These are phyloP conservation scores for Mus spretus DNA, from an alignment of 2,797 vertebrate genomes.

Conservation along the genomic window DNA sequence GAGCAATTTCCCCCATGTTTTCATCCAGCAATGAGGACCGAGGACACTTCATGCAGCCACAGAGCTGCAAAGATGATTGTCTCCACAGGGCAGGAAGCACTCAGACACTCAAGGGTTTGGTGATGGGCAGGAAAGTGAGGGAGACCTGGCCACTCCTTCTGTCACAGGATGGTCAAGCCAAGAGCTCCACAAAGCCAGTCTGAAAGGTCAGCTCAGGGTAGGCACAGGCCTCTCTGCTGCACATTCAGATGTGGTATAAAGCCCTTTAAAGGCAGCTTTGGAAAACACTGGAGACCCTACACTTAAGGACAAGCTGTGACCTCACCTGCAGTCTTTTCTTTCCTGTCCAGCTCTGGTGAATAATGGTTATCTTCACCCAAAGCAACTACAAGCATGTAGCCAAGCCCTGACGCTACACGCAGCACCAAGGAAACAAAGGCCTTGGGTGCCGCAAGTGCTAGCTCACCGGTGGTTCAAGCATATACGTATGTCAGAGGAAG, in stretches of 20 bases:
- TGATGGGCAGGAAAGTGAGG: fast-evolving
- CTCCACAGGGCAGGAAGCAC: background rate
- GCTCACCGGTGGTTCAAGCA: background rate
- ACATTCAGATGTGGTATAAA: background rate
- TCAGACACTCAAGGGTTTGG: too few species aligned
- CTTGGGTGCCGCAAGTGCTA: background rate
- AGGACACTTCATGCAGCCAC: background rate
- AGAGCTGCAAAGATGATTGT: background rate
- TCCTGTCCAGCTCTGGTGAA: background rate
- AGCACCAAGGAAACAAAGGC: background rate
- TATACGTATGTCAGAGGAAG: background rate
- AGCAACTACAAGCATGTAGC: background rate
- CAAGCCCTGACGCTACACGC: background rate
- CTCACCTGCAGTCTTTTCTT: background rate
- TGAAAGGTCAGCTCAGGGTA: background rate
- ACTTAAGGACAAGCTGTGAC: background rate
- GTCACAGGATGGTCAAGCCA: background rate
- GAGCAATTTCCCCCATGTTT: background rate
- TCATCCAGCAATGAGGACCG: background rate
- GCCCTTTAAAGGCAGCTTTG: background rate
- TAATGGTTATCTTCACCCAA: background rate
- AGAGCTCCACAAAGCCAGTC: background rate
- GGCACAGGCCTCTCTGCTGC: background rate
- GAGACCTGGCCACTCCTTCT: background rate
- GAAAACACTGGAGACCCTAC: background rate